Evolutionary conservation across 1,140 invertebrate species (phyloP).

Genomic region (Drosophila biarmipes): DNA sequence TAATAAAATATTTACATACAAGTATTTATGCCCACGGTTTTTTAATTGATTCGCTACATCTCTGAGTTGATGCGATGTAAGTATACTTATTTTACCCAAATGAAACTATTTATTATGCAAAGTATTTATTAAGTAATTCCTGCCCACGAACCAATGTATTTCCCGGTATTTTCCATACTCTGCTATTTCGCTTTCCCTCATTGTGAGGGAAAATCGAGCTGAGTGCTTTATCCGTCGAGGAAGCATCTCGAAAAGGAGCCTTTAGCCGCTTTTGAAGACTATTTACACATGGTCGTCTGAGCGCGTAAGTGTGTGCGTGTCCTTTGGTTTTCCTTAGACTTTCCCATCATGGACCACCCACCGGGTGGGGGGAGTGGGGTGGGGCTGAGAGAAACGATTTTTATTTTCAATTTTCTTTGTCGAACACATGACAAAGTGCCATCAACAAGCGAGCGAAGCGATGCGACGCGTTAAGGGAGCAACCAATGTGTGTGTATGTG

Average conservation of each 20-base stretch:
- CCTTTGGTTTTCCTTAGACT: constrained; percentile 25
- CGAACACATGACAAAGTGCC: constrained; percentile 79
- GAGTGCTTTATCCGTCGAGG: constrained; percentile 34
- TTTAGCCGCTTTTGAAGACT: constrained; percentile 52
- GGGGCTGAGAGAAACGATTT: constrained; percentile 55
- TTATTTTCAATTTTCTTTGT: constrained; percentile 81
- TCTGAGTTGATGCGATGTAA: neutral
- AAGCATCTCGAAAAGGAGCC: constrained; percentile 23
- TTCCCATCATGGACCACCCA: neutral
- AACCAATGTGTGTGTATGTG: constrained; percentile 15
- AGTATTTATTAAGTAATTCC: neutral
- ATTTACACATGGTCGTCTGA: constrained; percentile 30
- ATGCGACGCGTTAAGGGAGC: constrained; percentile 27
- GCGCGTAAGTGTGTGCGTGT: constrained; percentile 12
- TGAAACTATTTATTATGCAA: neutral
- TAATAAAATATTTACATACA: neutral
- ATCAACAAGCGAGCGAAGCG: constrained; percentile 65
- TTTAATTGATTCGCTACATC: neutral
- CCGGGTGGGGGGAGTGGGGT: constrained; percentile 11
- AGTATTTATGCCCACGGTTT: neutral
- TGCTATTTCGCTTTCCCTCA: constrained; percentile 13
- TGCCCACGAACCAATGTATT: neutral
- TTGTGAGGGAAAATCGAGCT: constrained; percentile 28
- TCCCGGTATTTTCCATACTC: neutral
- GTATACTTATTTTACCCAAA: too few relatives aligned